Base-by-base conservation (phyloP, 2,888 invertebrate genomes). In the Myopa tessellatipennis region DNA sequence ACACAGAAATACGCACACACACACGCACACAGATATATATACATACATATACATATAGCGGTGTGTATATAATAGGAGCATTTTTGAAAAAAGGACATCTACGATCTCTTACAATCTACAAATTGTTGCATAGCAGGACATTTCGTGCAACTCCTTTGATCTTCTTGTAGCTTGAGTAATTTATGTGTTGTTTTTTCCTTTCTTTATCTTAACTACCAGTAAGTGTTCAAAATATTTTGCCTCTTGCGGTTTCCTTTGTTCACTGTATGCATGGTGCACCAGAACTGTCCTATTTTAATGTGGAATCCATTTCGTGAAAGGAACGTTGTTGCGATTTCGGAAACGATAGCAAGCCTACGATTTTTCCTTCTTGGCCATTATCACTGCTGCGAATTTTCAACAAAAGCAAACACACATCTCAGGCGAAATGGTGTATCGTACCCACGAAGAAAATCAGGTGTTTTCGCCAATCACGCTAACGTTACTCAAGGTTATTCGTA, bases 1-100 rank as follows among this genome's bases (percentile, higher is more conserved):
- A 67, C 67, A 67, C 36, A 67, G 4, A n/a, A 50, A 36, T 14
- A 26, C 55, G 26, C 55, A 26, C 70, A 55, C 69, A 55, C 67
- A 40, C 60, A 40, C 58, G 16, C 52, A 68, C 65, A 60, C 65
- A 72, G 55, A 67, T 58, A 12, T 58, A 65, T 63, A 65, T n/a
- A n/a, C 26, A 68, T 58, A 40, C 58, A 38, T 5, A 38, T 58
- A 58, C 55, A 52, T 7, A 52, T 16, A 36, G 38, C 52, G 34
- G 38, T 45, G 69, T n/a, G n/a, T 58, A 14, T 14, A 52, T 52
- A 58, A 5, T 38, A 40, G 16, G 4, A 8, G 14, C 16, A 45
- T 4, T 69, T 34, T 65, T 38, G 12, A 3, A 38, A 50, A 40
- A 2, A 38, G 38, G n/a, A 26, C 34, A 14, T 65, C 36, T 18